Percentiles rank a stretch among this genome's conserved stretches.
Evolutionary conservation across 2,888 invertebrate genomes (phyloP).

Genomic region (Lissocephala sabroskyi): DNA sequence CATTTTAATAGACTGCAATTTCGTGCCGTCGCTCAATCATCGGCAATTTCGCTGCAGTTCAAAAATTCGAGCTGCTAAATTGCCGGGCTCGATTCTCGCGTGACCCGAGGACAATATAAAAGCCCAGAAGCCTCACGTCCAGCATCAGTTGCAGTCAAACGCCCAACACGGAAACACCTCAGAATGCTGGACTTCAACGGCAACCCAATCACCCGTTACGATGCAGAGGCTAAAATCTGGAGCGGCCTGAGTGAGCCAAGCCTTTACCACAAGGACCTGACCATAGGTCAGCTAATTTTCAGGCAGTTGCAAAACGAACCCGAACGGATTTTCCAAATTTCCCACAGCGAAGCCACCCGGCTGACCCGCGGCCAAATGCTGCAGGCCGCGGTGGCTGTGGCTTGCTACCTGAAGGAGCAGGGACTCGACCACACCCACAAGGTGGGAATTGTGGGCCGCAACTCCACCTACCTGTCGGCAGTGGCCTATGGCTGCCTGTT

Average conservation of each 20-base stretch:
- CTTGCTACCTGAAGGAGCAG: slow-evolving; percentile 31
- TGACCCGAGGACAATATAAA: too few relatives aligned
- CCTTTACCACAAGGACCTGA: slow-evolving; percentile 43
- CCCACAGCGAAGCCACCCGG: slow-evolving; percentile 38
- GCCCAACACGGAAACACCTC: background rate
- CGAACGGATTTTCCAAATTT: slow-evolving; percentile 49
- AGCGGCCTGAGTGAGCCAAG: slow-evolving; percentile 27
- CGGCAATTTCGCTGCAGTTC: too few relatives aligned
- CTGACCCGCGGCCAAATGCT: slow-evolving; percentile 43
- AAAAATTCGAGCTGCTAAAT: too few relatives aligned
- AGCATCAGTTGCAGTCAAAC: too few relatives aligned
- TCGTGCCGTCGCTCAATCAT: too few relatives aligned
- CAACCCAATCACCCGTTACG: slow-evolving; percentile 31
- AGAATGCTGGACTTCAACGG: slow-evolving; percentile 36
- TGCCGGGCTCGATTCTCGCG: too few relatives aligned
- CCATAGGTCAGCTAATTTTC: slow-evolving; percentile 52
- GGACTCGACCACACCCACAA: slow-evolving; percentile 38
- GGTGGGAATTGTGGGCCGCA: slow-evolving; percentile 52
- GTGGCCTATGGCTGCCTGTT: slow-evolving; percentile 56
- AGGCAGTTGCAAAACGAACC: slow-evolving; percentile 39
- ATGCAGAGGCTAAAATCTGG: slow-evolving; percentile 38
- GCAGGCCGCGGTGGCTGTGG: slow-evolving; percentile 39
- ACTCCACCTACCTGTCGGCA: slow-evolving; percentile 48
- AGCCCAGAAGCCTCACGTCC: too few relatives aligned
- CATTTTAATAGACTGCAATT: too few relatives aligned